Percentiles rank a stretch among this genome's conserved stretches.
phyloP scores from a whole-genome alignment of 2,113 vertebrate genomes.

The Saccopteryx bilineata region DNA sequence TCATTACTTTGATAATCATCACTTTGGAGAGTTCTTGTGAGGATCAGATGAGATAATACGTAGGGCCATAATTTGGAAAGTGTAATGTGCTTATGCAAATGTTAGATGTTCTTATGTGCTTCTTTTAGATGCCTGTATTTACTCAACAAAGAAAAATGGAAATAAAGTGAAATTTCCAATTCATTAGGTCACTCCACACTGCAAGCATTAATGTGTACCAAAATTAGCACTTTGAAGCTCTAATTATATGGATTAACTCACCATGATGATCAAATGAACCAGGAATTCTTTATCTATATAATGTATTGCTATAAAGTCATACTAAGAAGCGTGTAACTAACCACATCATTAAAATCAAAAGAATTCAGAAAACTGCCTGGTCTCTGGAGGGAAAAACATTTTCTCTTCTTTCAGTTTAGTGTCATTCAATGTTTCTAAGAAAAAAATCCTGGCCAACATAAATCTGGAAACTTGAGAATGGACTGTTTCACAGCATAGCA shows the following conservation, averaged over 20 bases:
- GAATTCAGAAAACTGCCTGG: constrained; percentile 30
- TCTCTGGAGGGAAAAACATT: background rate
- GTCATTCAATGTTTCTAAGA: constrained; percentile 20
- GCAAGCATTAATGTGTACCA: constrained; percentile 24
- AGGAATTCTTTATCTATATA: constrained; percentile 66
- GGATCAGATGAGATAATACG: background rate
- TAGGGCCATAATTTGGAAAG: constrained; percentile 10
- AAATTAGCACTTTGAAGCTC: constrained; percentile 67
- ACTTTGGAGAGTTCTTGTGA: background rate
- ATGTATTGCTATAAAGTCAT: constrained; percentile 60
- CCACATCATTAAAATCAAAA: constrained; percentile 67
- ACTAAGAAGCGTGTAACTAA: constrained; percentile 49
- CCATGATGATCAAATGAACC: constrained; percentile 61
- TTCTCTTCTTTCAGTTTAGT: constrained; percentile 24
- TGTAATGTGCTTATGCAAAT: constrained; percentile 8
- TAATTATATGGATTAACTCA: constrained; percentile 71
- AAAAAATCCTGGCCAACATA: background rate
- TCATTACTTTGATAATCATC: background rate
- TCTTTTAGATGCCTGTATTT: background rate
- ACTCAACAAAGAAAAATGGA: constrained; percentile 10
- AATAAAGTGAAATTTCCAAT: constrained; percentile 68
- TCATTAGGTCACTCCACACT: background rate
- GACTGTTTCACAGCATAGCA: background rate
- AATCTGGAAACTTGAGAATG: constrained; percentile 17
- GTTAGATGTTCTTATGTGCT: background rate